Conservation (phyloP, 2,113 vertebrate genomes). For the Coptodon rendalli region DNA sequence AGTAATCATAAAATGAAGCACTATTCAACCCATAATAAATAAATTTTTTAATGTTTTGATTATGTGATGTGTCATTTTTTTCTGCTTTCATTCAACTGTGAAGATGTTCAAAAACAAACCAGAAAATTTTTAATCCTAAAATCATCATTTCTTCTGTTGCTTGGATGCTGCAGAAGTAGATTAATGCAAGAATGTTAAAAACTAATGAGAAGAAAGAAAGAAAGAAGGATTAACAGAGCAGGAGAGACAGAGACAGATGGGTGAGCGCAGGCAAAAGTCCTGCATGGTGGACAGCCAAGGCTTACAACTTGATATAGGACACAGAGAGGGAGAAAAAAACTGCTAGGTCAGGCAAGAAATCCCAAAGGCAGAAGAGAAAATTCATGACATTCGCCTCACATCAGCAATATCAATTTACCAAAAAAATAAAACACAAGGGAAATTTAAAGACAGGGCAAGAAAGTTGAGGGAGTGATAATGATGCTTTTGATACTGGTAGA, state of each 20-base stretch:
- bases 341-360: slow-evolving; percentile 45
- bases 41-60: neutral
- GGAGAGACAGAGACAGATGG: slow-evolving; percentile 57
- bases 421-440: slow-evolving; percentile 12
- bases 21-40: neutral
- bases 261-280: slow-evolving; percentile 16
- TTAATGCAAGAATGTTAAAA: slow-evolving; percentile 28
- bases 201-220: slow-evolving; percentile 32
- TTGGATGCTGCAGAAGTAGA: neutral
- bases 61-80: neutral
- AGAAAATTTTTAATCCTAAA: neutral
- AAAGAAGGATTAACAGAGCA: slow-evolving; percentile 33
- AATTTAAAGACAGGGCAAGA: neutral
- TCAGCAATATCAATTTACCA: slow-evolving; percentile 54
- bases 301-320: slow-evolving; percentile 57
- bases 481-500: slow-evolving; percentile 18
- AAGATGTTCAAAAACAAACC: neutral
- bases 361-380: slow-evolving; percentile 35
- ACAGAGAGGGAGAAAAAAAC: neutral
- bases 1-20: neutral
- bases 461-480: neutral
- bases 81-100: neutral
- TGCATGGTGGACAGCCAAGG: slow-evolving; percentile 42
- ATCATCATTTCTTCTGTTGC: neutral
- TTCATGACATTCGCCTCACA: slow-evolving; percentile 42